Conservation (phyloP, 2,113 vertebrate genomes). For the Macquaria australasica region DNA sequence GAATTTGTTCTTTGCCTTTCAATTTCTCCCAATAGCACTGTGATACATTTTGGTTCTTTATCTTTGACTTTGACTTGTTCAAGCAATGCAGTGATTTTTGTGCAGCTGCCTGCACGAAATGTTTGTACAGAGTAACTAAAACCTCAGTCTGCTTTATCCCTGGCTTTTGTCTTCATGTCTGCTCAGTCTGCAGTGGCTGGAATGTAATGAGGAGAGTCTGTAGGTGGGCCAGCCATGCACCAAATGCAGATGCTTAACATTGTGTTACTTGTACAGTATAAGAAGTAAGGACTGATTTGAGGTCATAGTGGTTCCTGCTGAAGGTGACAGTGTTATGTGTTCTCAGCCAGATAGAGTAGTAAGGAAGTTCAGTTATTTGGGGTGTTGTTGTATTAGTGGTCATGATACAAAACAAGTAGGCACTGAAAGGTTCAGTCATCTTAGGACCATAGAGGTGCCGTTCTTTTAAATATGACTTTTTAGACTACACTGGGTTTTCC, state of each 20-base stretch:
- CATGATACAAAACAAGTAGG: background rate
- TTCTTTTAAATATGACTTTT: background rate
- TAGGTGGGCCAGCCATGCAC: slow-evolving; percentile 30
- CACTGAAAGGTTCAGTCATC: background rate
- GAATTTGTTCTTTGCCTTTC: background rate
- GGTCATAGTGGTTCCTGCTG: background rate
- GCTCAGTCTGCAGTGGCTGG: slow-evolving; percentile 29
- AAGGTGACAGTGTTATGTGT: background rate
- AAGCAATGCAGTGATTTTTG: background rate
- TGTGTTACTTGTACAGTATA: background rate
- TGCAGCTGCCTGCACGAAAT: slow-evolving; percentile 29
- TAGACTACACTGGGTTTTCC: background rate
- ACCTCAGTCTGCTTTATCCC: background rate
- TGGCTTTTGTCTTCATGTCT: slow-evolving; percentile 30
- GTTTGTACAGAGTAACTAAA: slow-evolving; percentile 4
- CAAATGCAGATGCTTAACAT: background rate
- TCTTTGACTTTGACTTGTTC: background rate
- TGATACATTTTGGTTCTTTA: background rate
- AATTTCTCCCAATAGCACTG: background rate
- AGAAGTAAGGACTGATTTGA: background rate
- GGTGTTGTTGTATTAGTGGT: background rate
- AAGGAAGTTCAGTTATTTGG: background rate
- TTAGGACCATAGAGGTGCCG: background rate
- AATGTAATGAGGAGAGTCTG: slow-evolving; percentile 21
- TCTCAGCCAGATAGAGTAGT: background rate